phyloP scores from a whole-genome alignment of 53 echinoderm and acorn worm genomes.

The Zoroaster sp. region DNA sequence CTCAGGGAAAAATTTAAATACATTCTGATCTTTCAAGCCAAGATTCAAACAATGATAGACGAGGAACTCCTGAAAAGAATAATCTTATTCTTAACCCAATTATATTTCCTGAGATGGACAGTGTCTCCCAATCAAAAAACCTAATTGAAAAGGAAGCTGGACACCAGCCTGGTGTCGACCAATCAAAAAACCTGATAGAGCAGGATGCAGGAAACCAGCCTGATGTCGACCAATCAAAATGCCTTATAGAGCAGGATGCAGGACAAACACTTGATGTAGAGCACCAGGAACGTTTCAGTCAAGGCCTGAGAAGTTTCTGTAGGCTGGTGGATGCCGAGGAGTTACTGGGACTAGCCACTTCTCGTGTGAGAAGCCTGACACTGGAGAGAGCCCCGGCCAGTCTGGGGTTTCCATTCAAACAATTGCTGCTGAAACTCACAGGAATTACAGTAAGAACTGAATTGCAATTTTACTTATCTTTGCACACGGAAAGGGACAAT shows the following conservation, averaged over 20 bases:
- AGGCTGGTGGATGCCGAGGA: constrained; percentile 51
- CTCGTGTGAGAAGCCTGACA: constrained; percentile 8
- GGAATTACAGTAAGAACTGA: constrained; percentile 46
- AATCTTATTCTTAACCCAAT: no score
- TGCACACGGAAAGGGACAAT: no score
- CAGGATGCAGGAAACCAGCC: background rate
- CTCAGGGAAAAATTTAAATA: background rate
- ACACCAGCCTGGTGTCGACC: background rate
- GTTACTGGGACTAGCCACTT: constrained; percentile 23
- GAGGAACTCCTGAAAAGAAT: no score
- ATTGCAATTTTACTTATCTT: no score
- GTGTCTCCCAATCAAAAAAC: background rate
- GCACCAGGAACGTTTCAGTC: constrained; percentile 52
- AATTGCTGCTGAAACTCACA: constrained; percentile 39
- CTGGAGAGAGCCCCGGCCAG: constrained; percentile 57
- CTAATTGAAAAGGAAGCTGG: background rate
- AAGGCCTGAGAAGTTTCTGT: constrained; percentile 55
- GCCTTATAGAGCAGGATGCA: background rate
- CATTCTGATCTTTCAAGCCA: background rate
- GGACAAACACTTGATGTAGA: background rate
- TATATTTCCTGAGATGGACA: background rate
- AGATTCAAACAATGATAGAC: background rate
- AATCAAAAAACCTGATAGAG: background rate
- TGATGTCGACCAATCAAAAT: background rate
- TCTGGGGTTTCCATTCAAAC: constrained; percentile 32